A percentile compares a stretch with the other conserved stretches of the same genome.
Evolutionary conservation across 2,888 invertebrate genomes (phyloP).

Genomic region (Ametastegia equiseti): DNA sequence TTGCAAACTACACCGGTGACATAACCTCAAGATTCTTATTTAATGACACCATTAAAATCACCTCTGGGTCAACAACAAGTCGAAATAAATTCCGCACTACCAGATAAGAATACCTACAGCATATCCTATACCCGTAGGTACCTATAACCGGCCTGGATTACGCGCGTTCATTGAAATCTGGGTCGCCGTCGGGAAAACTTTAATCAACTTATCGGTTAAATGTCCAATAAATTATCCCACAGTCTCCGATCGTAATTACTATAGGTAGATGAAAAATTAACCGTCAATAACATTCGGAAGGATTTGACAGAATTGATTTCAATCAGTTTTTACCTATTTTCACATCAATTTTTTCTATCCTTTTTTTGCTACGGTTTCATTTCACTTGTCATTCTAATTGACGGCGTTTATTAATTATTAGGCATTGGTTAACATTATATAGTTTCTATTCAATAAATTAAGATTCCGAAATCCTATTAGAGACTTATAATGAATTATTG

Average conservation of each 20-base stretch:
- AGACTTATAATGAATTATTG: no score
- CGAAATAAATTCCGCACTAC: neutral
- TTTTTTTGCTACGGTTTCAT: no score
- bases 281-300: neutral
- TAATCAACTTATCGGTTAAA: constrained; percentile 6
- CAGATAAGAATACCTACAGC: neutral
- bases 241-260: neutral
- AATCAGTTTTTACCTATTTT: no score
- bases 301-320: neutral
- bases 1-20: neutral
- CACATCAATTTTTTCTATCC: no score
- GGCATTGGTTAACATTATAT: no score
- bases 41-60: constrained; percentile 45
- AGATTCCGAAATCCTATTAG: no score
- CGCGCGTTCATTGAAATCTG: constrained; percentile 8
- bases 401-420: no score
- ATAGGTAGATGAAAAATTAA: neutral
- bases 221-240: neutral
- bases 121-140: neutral
- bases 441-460: no score
- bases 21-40: neutral
- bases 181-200: neutral
- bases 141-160: neutral
- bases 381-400: no score
- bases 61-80: neutral